Conservation (phyloP, 37 sponge, comb jelly and placozoan genomes). For the Cladorhizidae sp. region DNA sequence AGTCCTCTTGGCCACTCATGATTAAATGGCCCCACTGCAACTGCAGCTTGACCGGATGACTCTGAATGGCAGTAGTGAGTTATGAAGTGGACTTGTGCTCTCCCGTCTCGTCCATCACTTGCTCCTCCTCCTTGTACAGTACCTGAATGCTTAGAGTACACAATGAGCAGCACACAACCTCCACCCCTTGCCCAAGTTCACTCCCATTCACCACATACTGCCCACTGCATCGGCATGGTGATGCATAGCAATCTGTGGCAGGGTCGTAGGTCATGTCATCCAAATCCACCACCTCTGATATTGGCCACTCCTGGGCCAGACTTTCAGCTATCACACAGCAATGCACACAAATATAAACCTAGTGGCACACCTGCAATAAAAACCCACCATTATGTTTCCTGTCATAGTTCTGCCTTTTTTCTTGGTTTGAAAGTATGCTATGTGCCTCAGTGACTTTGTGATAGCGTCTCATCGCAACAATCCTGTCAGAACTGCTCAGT, state of each 20-base stretch:
- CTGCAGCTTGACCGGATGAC: too few species aligned
- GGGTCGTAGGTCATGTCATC: slow-evolving; percentile 42
- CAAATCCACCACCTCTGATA: slow-evolving; percentile 42
- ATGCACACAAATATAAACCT: not conserved
- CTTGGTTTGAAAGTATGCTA: slow-evolving; percentile 15
- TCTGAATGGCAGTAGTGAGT: too few species aligned
- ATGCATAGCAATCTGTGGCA: slow-evolving; percentile 9
- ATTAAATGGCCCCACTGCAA: too few species aligned
- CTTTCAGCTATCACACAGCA: not conserved
- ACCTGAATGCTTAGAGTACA: slow-evolving; percentile 46
- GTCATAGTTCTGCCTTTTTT: slow-evolving; percentile 18
- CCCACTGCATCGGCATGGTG: slow-evolving; percentile 56
- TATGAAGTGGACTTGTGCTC: too few species aligned
- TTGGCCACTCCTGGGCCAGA: slow-evolving; percentile 52
- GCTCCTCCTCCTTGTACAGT: slow-evolving; percentile 32
- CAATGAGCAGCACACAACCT: slow-evolving; percentile 39
- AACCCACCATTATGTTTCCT: slow-evolving; percentile 19
- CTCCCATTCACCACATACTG: slow-evolving; percentile 28
- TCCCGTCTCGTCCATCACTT: not conserved
- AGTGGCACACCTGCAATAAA: not conserved
- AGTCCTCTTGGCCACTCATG: too few species aligned
- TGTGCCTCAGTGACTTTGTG: slow-evolving; percentile 34
- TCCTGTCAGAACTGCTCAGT: slow-evolving; percentile 20
- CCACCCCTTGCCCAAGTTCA: slow-evolving; percentile 44
- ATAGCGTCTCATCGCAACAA: slow-evolving; percentile 16